Percentiles rank a stretch among this genome's conserved stretches.
phyloP scores from a whole-genome alignment of 2,797 vertebrate genomes.

The Danio choprae region DNA sequence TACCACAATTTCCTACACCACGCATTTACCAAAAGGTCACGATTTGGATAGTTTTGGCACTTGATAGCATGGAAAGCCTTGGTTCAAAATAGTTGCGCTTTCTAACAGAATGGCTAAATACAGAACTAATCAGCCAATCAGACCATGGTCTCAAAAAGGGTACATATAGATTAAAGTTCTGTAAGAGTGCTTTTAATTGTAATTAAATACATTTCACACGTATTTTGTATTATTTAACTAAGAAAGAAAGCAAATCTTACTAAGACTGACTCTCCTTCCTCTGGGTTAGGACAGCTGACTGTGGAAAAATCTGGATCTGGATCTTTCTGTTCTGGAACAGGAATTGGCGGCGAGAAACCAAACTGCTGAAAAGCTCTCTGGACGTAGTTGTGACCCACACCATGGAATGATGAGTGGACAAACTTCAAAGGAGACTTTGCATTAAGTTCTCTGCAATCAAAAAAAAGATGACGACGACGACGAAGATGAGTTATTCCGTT shows the following conservation, averaged over 20 bases:
- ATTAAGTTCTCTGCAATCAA: slow-evolving; percentile 84
- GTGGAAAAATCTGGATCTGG: slow-evolving; percentile 94
- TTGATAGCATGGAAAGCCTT: too few species aligned
- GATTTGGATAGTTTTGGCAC: not conserved
- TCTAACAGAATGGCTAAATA: not conserved
- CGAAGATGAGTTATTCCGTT: too few species aligned
- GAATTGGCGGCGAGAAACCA: slow-evolving; percentile 88
- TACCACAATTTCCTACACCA: not conserved
- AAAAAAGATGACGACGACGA: not conserved
- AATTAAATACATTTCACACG: not conserved
- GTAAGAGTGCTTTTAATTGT: not conserved
- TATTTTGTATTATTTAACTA: not conserved
- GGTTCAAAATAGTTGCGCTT: too few species aligned
- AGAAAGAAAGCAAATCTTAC: slow-evolving; percentile 68
- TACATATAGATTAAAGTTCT: not conserved
- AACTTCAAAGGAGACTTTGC: slow-evolving; percentile 81
- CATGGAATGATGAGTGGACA: slow-evolving; percentile 94
- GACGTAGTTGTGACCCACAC: slow-evolving; percentile 91
- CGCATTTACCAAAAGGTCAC: not conserved
- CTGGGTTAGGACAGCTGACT: slow-evolving; percentile 92
- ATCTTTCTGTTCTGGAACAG: slow-evolving; percentile 93
- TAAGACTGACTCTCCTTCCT: slow-evolving; percentile 93
- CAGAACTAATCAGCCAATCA: not conserved
- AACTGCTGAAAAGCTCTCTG: slow-evolving; percentile 88
- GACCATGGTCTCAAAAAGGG: not conserved